A percentile compares a stretch with the other conserved stretches of the same genome.
phyloP scores from a whole-genome alignment of 1,140 invertebrate species.

The Ylistrum balloti region DNA sequence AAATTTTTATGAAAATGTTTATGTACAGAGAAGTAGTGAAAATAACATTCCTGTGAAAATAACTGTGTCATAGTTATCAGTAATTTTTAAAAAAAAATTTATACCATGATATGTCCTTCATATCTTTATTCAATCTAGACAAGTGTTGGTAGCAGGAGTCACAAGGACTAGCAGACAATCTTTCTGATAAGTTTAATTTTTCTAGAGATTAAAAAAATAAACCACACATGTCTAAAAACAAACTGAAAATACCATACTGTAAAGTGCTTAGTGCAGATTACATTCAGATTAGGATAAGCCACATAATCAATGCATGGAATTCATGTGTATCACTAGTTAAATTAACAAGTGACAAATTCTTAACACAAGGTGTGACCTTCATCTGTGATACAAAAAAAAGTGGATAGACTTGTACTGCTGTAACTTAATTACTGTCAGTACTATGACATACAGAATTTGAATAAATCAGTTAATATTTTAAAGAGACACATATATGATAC shows the following conservation, averaged over 20 bases:
- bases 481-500: no score
- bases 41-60: no score
- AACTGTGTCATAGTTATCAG: no score
- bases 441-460: not conserved
- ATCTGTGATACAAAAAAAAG: not conserved
- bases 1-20: no score
- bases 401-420: not conserved
- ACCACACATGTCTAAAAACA: not conserved
- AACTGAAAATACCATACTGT: not conserved
- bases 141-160: not conserved
- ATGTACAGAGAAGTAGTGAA: no score
- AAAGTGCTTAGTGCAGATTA: not conserved
- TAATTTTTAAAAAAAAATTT: no score
- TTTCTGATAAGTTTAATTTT: not conserved
- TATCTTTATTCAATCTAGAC: not conserved
- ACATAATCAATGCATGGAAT: not conserved
- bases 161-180: not conserved
- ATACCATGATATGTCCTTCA: not conserved
- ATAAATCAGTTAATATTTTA: no score
- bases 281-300: not conserved
- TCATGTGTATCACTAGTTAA: not conserved
- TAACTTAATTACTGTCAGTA: not conserved
- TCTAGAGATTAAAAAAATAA: constrained; percentile 13
- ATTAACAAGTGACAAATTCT: no score
- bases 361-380: not conserved